Percentiles rank a stretch among this genome's conserved stretches.
Conservation (phyloP, 2,797 vertebrate species). For the Sebastes flavidus region DNA sequence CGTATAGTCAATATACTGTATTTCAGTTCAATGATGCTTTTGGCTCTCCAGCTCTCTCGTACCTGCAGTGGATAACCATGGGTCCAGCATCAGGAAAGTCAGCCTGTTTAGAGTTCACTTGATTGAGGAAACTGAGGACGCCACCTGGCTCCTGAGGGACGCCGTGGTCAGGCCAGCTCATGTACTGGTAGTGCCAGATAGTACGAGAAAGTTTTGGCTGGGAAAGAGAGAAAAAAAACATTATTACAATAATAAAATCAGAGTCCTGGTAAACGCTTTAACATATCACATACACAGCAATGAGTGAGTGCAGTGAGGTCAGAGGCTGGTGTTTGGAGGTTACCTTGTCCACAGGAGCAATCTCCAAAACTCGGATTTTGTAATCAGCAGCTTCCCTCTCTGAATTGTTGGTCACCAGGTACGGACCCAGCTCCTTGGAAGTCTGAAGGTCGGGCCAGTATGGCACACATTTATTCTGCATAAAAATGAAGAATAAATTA, state of each 20-base stretch:
- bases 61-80: constrained; percentile 98
- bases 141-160: constrained; percentile 91
- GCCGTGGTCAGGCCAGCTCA: constrained; percentile 97
- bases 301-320: background rate
- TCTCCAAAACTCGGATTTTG: constrained; percentile 85
- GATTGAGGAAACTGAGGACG: constrained; percentile 92
- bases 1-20: too few species aligned
- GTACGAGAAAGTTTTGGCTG: constrained; percentile 70
- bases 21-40: background rate
- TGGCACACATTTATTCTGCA: constrained; percentile 94
- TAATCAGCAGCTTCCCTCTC: constrained; percentile 88
- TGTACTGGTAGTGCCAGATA: constrained; percentile 95
- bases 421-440: constrained; percentile 80
- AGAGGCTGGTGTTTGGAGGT: constrained; percentile 51
- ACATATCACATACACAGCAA: background rate
- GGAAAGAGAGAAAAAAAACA: accelerated
- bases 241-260: background rate
- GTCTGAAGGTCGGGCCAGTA: constrained; percentile 89
- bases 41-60: constrained; percentile 4
- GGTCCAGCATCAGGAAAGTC: constrained; percentile 84
- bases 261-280: background rate
- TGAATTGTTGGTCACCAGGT: constrained; percentile 74
- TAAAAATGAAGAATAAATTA: background rate
- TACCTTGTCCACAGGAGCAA: constrained; percentile 82
- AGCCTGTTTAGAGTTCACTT: constrained; percentile 90